Evolutionary conservation across 2,888 invertebrate genomes (phyloP), one percentile per base, ranked within the genome.

Genomic region (Drosophila birchii): DNA sequence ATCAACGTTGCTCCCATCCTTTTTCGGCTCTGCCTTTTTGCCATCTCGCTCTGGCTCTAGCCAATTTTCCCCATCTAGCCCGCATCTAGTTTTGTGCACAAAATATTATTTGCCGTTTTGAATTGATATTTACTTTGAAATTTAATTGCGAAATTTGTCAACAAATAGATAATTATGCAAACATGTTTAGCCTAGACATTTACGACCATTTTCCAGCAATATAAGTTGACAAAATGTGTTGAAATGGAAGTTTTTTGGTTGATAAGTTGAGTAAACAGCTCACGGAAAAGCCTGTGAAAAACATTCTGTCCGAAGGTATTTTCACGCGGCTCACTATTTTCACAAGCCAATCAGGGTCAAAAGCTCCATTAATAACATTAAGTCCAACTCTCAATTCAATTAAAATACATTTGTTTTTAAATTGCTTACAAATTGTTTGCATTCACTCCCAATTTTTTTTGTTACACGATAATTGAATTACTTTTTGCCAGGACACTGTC

Each of bases 121-220:
- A 75, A 75, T 75, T 75, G 75, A 78, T 80, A 78, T 79, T 80
- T 78, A 71, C 73, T 78, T 78, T 76, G 75, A 80, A 87, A 86
- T 89, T 87, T 85, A 86, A 86, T 86, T 86, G 89, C 77, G 64
- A 81, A 86, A 87, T 87, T 85, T 58, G 66, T 62, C 76, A 62
- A 76, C 56, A 61, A 36, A 62, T 45, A 53, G 55, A 49, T 38
- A 59, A 41, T 29, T 59, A 49, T 23, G 51, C 20, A 45, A 34
- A 58, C 45, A 45, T 63, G 44, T 38, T 55, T 34, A 43, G 36
- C 43, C 18, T 12, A 39, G 34, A 26, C 34, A 57, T 43, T 26
- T 26, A n/a, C 23, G 14, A 34, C 20, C 51, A 53, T 36, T 20
- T 20, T 9, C 3, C 9, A 20, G 23, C 23, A 53, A 53, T 23